Percentiles rank a stretch among this genome's conserved stretches.
Conservation (phyloP, 2,113 vertebrate genomes). For the Leucoraja erinaceus region DNA sequence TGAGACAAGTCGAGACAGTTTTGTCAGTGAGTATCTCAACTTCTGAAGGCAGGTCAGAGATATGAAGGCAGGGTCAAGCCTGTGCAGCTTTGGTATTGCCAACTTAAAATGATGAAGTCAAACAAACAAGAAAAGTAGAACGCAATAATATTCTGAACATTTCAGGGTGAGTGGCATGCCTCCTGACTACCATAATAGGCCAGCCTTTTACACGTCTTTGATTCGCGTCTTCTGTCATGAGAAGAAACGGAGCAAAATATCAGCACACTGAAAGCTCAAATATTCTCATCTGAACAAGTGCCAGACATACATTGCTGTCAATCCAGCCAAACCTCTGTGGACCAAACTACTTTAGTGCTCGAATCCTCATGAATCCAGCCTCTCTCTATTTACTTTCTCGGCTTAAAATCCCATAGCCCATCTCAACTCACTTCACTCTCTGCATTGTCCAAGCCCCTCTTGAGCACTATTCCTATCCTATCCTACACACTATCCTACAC, state of each 20-base stretch:
- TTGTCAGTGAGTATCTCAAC: background rate
- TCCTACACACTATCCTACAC: too few relatives aligned
- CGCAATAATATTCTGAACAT: background rate
- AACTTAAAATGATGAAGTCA: slow-evolving; percentile 4
- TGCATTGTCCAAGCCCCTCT: too few relatives aligned
- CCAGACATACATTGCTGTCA: background rate
- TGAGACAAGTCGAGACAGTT: background rate
- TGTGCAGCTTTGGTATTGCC: background rate
- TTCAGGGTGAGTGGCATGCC: background rate
- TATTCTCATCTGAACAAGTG: background rate
- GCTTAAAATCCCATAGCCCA: too few relatives aligned
- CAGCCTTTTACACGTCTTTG: background rate
- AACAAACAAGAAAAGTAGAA: background rate
- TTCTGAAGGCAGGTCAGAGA: slow-evolving; percentile 1
- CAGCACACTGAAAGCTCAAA: background rate
- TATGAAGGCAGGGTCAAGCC: background rate
- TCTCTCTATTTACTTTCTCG: too few relatives aligned
- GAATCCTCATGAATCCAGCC: background rate
- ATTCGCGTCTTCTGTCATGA: background rate
- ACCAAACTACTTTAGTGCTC: background rate
- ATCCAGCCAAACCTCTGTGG: background rate
- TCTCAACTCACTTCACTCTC: too few relatives aligned
- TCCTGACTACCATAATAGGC: background rate
- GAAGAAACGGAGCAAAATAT: background rate
- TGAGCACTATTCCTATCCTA: too few relatives aligned